Conservation (phyloP, 2,797 vertebrate species). For the Protosalanx chinensis region DNA sequence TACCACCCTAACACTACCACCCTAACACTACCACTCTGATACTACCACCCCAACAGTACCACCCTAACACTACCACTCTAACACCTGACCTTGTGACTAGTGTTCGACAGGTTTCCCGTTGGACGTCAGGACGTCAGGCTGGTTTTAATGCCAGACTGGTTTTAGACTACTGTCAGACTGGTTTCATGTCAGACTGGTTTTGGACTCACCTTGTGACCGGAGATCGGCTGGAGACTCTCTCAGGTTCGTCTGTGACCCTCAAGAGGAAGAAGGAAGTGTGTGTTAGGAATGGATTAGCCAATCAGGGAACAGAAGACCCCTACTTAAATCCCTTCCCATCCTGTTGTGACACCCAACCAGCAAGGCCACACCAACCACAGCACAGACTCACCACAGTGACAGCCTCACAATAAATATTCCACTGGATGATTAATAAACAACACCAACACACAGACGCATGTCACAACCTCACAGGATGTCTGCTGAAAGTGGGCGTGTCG, state of each 20-base stretch:
- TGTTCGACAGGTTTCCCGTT: no score
- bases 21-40: no score
- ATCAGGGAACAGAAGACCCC: not conserved
- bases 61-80: no score
- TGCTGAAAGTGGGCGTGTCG: slow-evolving; percentile 1
- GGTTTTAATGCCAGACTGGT: no score
- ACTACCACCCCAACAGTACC: no score
- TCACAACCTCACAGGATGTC: slow-evolving; percentile 7
- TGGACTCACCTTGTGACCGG: slow-evolving; percentile 90
- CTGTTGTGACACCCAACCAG: slow-evolving; percentile 18
- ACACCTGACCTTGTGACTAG: no score
- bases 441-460: slow-evolving; percentile 16
- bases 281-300: slow-evolving; percentile 65
- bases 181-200: no score
- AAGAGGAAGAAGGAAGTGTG: slow-evolving; percentile 69
- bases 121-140: no score
- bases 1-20: no score
- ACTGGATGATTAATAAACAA: slow-evolving; percentile 13
- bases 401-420: slow-evolving; percentile 23
- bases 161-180: no score
- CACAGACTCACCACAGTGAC: slow-evolving; percentile 32
- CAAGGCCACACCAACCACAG: slow-evolving; percentile 24
- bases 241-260: slow-evolving; percentile 98
- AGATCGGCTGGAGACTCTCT: slow-evolving; percentile 94
- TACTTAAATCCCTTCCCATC: not conserved